phyloP scores from a whole-genome alignment of 2,113 vertebrate genomes.

The Megaceryle maxima region DNA sequence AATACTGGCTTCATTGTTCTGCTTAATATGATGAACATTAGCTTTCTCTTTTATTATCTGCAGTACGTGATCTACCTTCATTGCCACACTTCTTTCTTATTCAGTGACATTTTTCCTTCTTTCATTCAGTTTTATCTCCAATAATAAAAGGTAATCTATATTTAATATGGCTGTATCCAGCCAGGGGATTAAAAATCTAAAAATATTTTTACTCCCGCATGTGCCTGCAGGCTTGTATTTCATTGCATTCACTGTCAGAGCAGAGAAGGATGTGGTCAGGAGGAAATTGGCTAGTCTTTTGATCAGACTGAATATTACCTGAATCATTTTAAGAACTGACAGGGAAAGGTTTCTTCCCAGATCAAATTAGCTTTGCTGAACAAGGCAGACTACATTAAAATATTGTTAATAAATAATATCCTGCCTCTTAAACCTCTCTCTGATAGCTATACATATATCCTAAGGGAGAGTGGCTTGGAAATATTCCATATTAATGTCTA shows the following conservation, averaged over 20 bases:
- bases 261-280: slow-evolving; percentile 58
- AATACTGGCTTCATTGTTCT: not conserved
- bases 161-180: slow-evolving; percentile 68
- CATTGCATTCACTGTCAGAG: slow-evolving; percentile 46
- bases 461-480: slow-evolving; percentile 5
- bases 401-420: slow-evolving; percentile 71
- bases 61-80: not conserved
- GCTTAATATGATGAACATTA: not conserved
- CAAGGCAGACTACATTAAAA: slow-evolving; percentile 42
- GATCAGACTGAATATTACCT: slow-evolving; percentile 68
- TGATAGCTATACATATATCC: not conserved
- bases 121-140: slow-evolving; percentile 62
- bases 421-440: not conserved
- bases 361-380: slow-evolving; percentile 61
- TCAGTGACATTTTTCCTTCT: slow-evolving; percentile 20
- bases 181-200: slow-evolving; percentile 66
- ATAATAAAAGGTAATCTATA: slow-evolving; percentile 58
- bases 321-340: slow-evolving; percentile 69
- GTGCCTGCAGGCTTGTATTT: not conserved
- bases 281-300: slow-evolving; percentile 74
- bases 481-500: slow-evolving; percentile 5
- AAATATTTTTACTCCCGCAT: slow-evolving; percentile 69
- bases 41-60: not conserved
- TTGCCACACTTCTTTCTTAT: not conserved
- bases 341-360: slow-evolving; percentile 44